Evolutionary conservation across 2,797 vertebrate species (phyloP).

Genomic region (Microctenopoma stevenorrisi): DNA sequence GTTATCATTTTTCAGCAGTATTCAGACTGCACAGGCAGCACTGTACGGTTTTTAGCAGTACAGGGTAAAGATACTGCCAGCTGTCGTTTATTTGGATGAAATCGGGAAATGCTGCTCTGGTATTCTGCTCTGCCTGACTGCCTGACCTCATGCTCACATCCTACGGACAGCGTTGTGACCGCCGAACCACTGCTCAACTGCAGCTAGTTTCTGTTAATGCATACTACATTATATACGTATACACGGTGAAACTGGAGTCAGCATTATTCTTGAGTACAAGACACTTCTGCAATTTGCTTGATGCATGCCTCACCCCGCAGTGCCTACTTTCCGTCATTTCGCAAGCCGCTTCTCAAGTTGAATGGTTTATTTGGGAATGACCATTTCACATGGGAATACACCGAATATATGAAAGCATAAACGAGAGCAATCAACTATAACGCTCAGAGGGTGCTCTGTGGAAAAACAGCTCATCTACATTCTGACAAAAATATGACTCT

Average conservation of each 20-base stretch:
- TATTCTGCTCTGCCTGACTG: not conserved
- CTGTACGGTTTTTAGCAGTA: not conserved
- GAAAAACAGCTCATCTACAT: not conserved
- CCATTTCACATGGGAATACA: not conserved
- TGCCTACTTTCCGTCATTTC: slow-evolving; percentile 14
- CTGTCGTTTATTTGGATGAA: slow-evolving; percentile 2
- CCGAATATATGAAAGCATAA: not conserved
- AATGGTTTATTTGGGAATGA: slow-evolving; percentile 6
- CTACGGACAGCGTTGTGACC: slow-evolving; percentile 23
- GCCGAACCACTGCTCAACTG: slow-evolving; percentile 2
- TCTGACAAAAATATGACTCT: slow-evolving; percentile 2
- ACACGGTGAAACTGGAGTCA: not conserved
- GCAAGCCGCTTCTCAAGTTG: slow-evolving; percentile 1
- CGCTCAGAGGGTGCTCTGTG: not conserved
- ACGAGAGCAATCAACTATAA: not conserved
- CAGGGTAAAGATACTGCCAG: not conserved
- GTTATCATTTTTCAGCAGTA: not conserved
- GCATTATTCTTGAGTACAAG: not conserved
- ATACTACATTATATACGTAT: not conserved
- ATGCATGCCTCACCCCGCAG: not conserved
- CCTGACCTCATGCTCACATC: slow-evolving; percentile 16
- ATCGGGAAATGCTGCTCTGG: slow-evolving; percentile 9
- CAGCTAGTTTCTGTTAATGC: not conserved
- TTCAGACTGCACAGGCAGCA: not conserved
- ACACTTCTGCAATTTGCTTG: not conserved